Evolutionary conservation across 92 coral and sea anemone genomes (phyloP).

Genomic region (Nematostella vectensis): DNA sequence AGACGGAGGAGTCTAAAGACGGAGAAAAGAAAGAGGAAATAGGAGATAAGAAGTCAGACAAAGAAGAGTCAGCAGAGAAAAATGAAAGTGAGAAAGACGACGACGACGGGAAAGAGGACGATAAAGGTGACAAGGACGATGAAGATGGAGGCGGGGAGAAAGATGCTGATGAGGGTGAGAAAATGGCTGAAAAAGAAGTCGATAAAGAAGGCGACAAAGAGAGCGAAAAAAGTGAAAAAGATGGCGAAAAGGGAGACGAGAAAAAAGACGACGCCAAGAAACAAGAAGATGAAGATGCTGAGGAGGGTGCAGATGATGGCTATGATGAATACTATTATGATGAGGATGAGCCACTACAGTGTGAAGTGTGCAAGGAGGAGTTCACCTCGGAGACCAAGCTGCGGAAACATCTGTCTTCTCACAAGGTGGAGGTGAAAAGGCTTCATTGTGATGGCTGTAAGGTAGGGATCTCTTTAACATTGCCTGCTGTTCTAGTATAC

Average conservation of each 20-base stretch:
- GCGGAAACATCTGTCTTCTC: slow-evolving; percentile 25
- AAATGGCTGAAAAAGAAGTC: too few relatives aligned
- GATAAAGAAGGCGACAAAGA: too few relatives aligned
- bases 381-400: slow-evolving; percentile 19
- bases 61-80: neutral
- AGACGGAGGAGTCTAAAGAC: neutral
- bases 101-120: too few relatives aligned
- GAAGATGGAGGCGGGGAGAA: too few relatives aligned
- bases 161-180: too few relatives aligned
- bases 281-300: neutral
- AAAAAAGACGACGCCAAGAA: neutral
- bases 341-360: slow-evolving; percentile 5
- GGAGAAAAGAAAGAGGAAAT: neutral
- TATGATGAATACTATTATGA: neutral
- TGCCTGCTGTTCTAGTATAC: too few relatives aligned
- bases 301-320: neutral
- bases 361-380: slow-evolving; percentile 28
- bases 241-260: neutral
- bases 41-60: too few relatives aligned
- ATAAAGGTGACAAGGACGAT: too few relatives aligned
- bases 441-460: slow-evolving; percentile 36
- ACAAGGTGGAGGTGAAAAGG: slow-evolving; percentile 21
- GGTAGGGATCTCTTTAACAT: too few relatives aligned
- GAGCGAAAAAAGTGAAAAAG: neutral
- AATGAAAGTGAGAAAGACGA: neutral